Percentiles rank a stretch among this genome's conserved stretches.
These are phyloP conservation scores for Aphis gossypii DNA, from an alignment of 1,140 invertebrate species.

Conservation along the genomic window DNA sequence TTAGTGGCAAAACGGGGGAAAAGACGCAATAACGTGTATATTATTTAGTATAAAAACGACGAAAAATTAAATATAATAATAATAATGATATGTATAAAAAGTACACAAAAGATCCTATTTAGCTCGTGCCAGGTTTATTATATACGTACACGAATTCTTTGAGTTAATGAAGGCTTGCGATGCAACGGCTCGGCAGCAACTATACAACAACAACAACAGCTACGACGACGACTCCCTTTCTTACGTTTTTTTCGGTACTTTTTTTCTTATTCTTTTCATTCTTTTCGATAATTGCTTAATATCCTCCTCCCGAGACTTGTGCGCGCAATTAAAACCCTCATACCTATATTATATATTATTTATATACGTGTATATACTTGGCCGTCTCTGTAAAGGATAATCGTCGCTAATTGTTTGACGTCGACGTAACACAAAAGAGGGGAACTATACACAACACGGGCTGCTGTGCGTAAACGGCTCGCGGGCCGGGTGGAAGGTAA, in stretches of 20 bases:
- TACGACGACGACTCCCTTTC: slow-evolving; percentile 31
- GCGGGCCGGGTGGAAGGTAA: neutral
- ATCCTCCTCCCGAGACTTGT: slow-evolving; percentile 22
- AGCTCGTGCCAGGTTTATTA: slow-evolving; percentile 52
- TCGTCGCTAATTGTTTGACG: slow-evolving; percentile 57
- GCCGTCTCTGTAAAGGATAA: slow-evolving; percentile 7
- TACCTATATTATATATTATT: neutral
- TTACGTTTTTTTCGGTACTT: neutral
- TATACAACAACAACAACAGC: neutral
- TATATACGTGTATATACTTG: neutral
- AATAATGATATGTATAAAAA: slow-evolving; percentile 21
- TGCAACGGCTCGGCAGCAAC: neutral
- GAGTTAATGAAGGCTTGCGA: slow-evolving; percentile 35
- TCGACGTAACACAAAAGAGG: neutral
- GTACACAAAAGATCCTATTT: slow-evolving; percentile 50
- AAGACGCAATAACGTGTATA: neutral
- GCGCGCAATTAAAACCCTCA: slow-evolving; percentile 40
- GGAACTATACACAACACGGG: neutral
- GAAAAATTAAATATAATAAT: neutral
- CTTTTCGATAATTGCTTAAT: slow-evolving; percentile 51
- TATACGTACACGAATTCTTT: neutral
- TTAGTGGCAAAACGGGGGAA: neutral
- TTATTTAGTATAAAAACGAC: slow-evolving; percentile 2
- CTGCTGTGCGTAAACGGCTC: neutral
- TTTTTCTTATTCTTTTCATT: neutral